Evolutionary conservation across 2,113 vertebrate species (phyloP), one percentile per base, ranked within the genome.

Genomic region (Rhagologus leucostigma): DNA sequence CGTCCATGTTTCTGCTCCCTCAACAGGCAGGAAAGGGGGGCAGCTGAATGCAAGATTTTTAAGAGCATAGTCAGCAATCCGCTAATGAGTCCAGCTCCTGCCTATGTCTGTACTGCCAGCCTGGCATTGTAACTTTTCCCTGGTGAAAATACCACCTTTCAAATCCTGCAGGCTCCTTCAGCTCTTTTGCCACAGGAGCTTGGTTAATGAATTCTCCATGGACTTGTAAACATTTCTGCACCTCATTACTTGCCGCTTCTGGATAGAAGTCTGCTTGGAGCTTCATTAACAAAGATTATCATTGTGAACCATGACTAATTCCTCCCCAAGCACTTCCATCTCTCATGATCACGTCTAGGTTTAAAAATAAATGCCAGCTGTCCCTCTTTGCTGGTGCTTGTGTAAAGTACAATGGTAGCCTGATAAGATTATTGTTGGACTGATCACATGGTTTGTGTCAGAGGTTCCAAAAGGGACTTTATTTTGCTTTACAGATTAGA

Each of bases 341-440:
- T 73, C 86, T 89, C 87, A 41, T 86, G 86, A 93, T 80, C 32
- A 49, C 90, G 78, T 94, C 63, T 44, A 81, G 92, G 69, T 92
- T 95, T 96, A 96, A 96, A 97, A 97, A 97, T 95, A 96, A 94
- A 96, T 80, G 57, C 79, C 92, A 96, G 90, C 92, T 97, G 91
- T 89, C 70, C 49, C n/a, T 91, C 41, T 96, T 94, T 52, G 35
- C 83, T 47, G 46, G 35, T 49, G n/a, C 41, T 91, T 86, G 39
- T 88, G 55, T 41, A 23, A 89, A 93, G 30, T 42, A 93, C 87
- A 95, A 75, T 67, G 62, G 50, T 37, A 95, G 87, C 39, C 69
- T 96, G 74, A 75, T 88, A 95, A 93, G 87, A 71, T 81, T 95
- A 70, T 67, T 89, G 42, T 80, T 62, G 62, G 30, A 17, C 56